phyloP scores from a whole-genome alignment of 1,140 invertebrate genomes.

The Ruditapes philippinarum region DNA sequence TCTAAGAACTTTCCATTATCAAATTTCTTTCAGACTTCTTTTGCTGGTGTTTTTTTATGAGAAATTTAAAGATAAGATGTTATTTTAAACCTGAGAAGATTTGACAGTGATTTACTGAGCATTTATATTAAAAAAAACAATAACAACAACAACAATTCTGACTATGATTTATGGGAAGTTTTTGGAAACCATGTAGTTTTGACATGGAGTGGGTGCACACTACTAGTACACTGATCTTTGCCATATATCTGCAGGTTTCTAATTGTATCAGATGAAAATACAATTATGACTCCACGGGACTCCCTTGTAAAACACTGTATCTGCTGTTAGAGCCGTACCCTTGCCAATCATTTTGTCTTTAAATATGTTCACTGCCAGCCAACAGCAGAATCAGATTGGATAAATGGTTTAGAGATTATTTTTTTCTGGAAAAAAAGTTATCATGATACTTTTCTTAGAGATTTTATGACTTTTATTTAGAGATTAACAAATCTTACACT shows the following conservation, averaged over 20 bases:
- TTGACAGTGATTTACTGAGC: too few species aligned
- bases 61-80: too few species aligned
- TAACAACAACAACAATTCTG: too few species aligned
- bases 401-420: background rate
- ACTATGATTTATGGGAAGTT: conserved; percentile 21
- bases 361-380: background rate
- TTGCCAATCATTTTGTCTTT: conserved; percentile 50
- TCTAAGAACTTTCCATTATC: too few species aligned
- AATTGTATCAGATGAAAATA: conserved; percentile 65
- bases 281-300: conserved; percentile 48
- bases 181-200: background rate
- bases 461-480: too few species aligned
- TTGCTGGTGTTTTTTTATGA: too few species aligned
- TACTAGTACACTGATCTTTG: background rate
- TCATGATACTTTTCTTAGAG: too few species aligned
- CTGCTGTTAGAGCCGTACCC: background rate
- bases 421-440: background rate
- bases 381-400: background rate
- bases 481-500: too few species aligned
- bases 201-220: conserved; percentile 10
- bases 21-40: too few species aligned
- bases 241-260: conserved; percentile 62
- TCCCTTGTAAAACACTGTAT: conserved; percentile 51
- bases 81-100: too few species aligned
- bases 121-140: too few species aligned